Conservation (phyloP, 2,113 vertebrate species). For the Porphyrio hochstetteri region DNA sequence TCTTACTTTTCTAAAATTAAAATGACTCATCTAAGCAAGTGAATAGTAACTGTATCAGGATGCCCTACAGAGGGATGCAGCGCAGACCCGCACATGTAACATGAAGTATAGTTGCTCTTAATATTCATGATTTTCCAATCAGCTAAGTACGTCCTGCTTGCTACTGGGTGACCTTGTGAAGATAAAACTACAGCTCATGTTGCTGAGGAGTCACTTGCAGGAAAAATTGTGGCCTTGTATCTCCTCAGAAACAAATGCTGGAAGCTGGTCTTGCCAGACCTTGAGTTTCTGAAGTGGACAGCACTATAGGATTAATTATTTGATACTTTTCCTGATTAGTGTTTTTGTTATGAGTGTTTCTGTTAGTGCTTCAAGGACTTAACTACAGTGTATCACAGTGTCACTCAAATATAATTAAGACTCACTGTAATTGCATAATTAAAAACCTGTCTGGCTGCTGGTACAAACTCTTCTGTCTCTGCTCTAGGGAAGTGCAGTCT, state of each 20-base stretch:
- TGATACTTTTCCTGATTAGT: constrained; percentile 52
- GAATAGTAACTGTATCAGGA: neutral
- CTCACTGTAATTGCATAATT: constrained; percentile 46
- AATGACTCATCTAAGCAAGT: neutral
- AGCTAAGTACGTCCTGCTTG: constrained; percentile 44
- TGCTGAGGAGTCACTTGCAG: neutral
- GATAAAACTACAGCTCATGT: neutral
- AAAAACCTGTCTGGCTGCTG: constrained; percentile 41
- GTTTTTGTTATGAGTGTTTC: constrained; percentile 30
- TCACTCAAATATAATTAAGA: constrained; percentile 41
- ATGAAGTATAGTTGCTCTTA: neutral
- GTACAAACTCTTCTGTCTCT: neutral
- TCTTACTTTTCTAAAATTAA: no score
- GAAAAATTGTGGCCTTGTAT: constrained; percentile 47
- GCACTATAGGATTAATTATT: constrained; percentile 51
- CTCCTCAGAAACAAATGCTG: constrained; percentile 48
- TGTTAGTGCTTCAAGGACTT: constrained; percentile 62
- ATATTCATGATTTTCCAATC: constrained; percentile 48
- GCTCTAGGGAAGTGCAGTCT: neutral
- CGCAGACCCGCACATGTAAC: neutral
- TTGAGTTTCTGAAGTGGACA: constrained; percentile 26
- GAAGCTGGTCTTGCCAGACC: constrained; percentile 48
- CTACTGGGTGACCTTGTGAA: constrained; percentile 37
- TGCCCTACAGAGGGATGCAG: neutral
- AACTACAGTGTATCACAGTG: constrained; percentile 25